phyloP scores from a whole-genome alignment of 2,888 invertebrate genomes.

The Mystacides longicornis region DNA sequence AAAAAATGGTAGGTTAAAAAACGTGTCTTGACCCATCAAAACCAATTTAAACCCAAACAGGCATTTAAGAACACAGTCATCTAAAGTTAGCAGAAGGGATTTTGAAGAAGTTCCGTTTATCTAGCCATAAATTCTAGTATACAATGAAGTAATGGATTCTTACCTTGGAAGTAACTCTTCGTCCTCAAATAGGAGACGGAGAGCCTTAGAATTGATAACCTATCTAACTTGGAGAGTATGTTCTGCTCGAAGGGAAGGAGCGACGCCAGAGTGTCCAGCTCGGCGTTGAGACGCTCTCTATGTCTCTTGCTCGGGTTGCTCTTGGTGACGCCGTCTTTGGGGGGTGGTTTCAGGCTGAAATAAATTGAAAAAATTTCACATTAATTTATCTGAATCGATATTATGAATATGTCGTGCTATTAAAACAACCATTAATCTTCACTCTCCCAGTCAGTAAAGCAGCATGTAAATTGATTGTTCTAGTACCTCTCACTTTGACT shows the following conservation, averaged over 20 bases:
- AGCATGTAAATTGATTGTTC: not conserved
- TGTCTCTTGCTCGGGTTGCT: constrained; percentile 98
- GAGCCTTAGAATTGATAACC: constrained; percentile 93
- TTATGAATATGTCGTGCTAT: not conserved
- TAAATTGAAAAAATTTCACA: constrained; percentile 21
- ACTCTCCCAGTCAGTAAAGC: not conserved
- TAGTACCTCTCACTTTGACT: too few relatives aligned
- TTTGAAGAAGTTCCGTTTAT: too few relatives aligned
- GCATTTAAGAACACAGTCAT: too few relatives aligned
- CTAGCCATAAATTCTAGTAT: too few relatives aligned
- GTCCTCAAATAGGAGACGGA: constrained; percentile 98
- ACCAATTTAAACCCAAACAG: too few relatives aligned
- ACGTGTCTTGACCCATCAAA: too few relatives aligned
- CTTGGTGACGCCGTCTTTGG: constrained; percentile 91
- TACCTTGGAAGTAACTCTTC: constrained; percentile 99
- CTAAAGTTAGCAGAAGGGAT: too few relatives aligned
- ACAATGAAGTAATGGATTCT: too few relatives aligned
- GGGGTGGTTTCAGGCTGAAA: constrained; percentile 87
- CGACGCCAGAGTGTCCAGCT: constrained; percentile 93
- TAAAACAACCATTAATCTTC: too few relatives aligned
- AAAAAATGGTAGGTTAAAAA: too few relatives aligned
- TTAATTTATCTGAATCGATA: not conserved
- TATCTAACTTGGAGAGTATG: constrained; percentile 95
- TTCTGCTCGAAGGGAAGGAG: constrained; percentile 95
- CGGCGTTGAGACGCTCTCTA: constrained; percentile 94